Conservation (phyloP, 2,797 vertebrate genomes). For the Eupleurogrammus muticus region DNA sequence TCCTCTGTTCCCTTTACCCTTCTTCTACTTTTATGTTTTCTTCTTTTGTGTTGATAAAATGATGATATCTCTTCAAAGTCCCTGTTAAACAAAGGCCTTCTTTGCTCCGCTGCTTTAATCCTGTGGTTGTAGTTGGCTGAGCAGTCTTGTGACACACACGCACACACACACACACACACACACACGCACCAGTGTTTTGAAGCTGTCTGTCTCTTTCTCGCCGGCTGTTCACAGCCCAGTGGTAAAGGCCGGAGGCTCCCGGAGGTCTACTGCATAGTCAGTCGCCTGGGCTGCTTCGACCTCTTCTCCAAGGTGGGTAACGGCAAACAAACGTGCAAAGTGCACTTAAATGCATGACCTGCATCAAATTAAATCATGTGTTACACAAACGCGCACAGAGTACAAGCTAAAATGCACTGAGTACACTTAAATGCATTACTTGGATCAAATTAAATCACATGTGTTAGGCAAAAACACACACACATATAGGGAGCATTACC, state of each 20-base stretch:
- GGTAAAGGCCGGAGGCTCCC: conserved; percentile 96
- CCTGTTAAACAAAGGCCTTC: conserved; percentile 39
- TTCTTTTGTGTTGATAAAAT: not conserved
- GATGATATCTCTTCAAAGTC: conserved; percentile 6
- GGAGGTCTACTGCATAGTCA: conserved; percentile 98
- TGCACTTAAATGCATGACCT: not conserved
- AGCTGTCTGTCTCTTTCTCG: conserved; percentile 43
- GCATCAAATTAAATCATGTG: not conserved
- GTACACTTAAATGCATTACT: not conserved
- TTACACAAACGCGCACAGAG: conserved; percentile 13
- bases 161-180: too few relatives aligned
- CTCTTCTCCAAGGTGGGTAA: conserved; percentile 96
- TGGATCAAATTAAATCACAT: not conserved
- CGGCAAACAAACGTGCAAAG: not conserved
- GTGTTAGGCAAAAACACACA: conserved; percentile 11
- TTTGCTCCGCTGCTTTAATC: conserved; percentile 48
- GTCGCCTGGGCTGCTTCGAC: conserved; percentile 97
- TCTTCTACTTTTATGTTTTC: too few relatives aligned
- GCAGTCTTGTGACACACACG: conserved; percentile 53
- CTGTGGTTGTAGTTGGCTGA: conserved; percentile 36
- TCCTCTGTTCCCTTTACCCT: not conserved
- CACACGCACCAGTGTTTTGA: conserved; percentile 46
- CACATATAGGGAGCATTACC: conserved; percentile 14
- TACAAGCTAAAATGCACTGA: conserved; percentile 7
- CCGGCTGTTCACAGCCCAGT: conserved; percentile 81